Evolutionary conservation across 2,113 vertebrate species (phyloP).

Genomic region (Thermophis baileyi): DNA sequence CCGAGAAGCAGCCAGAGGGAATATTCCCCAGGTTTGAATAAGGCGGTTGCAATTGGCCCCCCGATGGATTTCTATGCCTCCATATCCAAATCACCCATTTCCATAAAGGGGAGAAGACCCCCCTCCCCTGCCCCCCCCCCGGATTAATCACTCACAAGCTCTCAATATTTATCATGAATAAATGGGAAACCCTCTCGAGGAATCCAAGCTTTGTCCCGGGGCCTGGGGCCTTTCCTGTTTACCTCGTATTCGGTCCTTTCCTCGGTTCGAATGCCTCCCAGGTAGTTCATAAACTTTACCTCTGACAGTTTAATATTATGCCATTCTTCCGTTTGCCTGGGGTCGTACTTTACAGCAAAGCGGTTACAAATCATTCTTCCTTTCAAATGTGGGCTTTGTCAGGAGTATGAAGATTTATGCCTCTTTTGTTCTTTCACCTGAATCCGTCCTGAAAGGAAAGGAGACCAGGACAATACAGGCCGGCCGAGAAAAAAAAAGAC

Average conservation of each 20-base stretch:
- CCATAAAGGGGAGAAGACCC: not conserved
- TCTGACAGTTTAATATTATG: slow-evolving; percentile 57
- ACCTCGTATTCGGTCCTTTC: slow-evolving; percentile 16
- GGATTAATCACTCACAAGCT: not conserved
- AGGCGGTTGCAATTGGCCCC: not conserved
- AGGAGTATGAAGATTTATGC: slow-evolving; percentile 55
- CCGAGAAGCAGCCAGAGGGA: not conserved
- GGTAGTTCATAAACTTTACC: slow-evolving; percentile 58
- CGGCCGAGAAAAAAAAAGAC: slow-evolving; percentile 1
- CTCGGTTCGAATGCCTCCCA: slow-evolving; percentile 38
- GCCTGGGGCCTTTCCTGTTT: slow-evolving; percentile 31
- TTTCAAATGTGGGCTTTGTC: slow-evolving; percentile 40
- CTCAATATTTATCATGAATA: not conserved
- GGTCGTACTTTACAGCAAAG: slow-evolving; percentile 57
- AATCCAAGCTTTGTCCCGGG: not conserved
- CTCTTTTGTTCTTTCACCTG: slow-evolving; percentile 44
- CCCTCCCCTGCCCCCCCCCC: not conserved
- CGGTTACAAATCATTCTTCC: slow-evolving; percentile 57
- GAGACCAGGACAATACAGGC: slow-evolving; percentile 33
- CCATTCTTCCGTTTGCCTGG: slow-evolving; percentile 41
- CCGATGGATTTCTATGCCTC: not conserved
- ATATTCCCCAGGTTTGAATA: not conserved
- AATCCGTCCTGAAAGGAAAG: slow-evolving; percentile 29
- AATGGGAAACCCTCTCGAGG: too few species aligned
- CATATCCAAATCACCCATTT: not conserved